phyloP scores from a whole-genome alignment of 2,113 vertebrate species.

The Scytalopus superciliaris region DNA sequence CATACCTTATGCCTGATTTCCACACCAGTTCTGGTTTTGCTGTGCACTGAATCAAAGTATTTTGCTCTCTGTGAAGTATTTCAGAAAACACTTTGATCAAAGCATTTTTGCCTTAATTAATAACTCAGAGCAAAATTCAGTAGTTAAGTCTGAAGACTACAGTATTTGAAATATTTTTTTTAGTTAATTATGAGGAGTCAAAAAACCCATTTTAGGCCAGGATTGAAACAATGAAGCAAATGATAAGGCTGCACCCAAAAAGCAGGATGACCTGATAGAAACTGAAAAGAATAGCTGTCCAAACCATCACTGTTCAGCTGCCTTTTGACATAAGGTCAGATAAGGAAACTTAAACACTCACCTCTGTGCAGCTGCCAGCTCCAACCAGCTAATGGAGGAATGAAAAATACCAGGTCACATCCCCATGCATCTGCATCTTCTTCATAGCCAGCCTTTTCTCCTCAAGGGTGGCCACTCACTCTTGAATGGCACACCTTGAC shows the following conservation, averaged over 20 bases:
- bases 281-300: background rate
- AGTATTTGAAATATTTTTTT: background rate
- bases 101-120: background rate
- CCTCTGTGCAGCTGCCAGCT: background rate
- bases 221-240: background rate
- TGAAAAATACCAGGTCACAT: background rate
- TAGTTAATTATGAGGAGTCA: background rate
- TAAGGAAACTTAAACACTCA: background rate
- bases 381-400: background rate
- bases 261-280: background rate
- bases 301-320: background rate
- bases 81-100: background rate
- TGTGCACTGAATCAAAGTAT: background rate
- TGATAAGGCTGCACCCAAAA: background rate
- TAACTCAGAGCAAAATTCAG: background rate
- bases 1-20: background rate
- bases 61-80: background rate
- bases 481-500: background rate
- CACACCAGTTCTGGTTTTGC: background rate
- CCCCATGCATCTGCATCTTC: background rate
- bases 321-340: background rate
- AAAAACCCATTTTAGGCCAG: background rate
- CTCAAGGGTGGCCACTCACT: background rate
- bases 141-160: background rate
- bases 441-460: background rate